Evolutionary conservation across 35 echinoderm and acorn worm genomes (phyloP).

Genomic region (Heliocidaris tuberculata): DNA sequence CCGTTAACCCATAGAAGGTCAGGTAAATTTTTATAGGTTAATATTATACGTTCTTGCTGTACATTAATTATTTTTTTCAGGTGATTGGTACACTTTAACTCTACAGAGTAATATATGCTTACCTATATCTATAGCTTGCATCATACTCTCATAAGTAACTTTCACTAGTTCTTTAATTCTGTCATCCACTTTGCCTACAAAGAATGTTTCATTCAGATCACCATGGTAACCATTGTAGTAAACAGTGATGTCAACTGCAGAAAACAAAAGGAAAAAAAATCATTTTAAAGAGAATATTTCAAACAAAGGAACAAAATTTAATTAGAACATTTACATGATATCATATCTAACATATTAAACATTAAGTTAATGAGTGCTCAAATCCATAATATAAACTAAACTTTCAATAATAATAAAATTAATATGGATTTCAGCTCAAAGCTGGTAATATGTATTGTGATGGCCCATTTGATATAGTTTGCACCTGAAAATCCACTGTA

Average conservation of each 20-base stretch:
- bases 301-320: not conserved
- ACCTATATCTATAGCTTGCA: constrained; percentile 88
- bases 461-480: no score
- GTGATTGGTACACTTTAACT: no score
- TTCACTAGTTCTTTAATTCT: constrained; percentile 72
- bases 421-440: no score
- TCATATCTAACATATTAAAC: not conserved
- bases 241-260: constrained; percentile 93
- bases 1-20: no score
- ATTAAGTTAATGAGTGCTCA: not conserved
- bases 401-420: no score
- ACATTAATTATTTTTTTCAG: no score
- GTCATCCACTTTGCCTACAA: constrained; percentile 93
- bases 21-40: no score
- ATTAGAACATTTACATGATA: not conserved
- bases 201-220: constrained; percentile 99
- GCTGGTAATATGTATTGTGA: no score
- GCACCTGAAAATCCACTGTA: no score
- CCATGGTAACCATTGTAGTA: constrained; percentile 97
- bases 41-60: no score
- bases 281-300: not conserved
- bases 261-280: constrained; percentile 8
- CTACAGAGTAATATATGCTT: not conserved
- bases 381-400: no score
- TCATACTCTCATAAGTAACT: constrained; percentile 74